Evolutionary conservation across 2,888 invertebrate species (phyloP).

Genomic region (Cryptus armator): DNA sequence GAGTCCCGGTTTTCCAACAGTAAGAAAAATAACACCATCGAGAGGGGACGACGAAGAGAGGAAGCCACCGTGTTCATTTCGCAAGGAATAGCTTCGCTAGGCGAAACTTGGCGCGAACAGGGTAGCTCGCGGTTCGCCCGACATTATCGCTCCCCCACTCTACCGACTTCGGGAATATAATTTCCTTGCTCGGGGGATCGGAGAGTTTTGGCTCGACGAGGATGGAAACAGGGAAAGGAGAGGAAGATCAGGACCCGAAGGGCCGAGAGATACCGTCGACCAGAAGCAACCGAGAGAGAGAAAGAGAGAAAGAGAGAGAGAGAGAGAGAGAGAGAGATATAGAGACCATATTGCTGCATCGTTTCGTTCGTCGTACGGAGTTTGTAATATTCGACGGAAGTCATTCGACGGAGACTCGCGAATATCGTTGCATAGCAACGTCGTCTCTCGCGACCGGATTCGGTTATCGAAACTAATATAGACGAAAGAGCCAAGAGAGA

Average conservation of each 20-base stretch:
- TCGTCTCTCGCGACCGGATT: slow-evolving; percentile 45
- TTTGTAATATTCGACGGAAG: slow-evolving; percentile 64
- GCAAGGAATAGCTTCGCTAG: slow-evolving; percentile 35
- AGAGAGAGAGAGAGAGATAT: background rate
- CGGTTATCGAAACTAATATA: slow-evolving; percentile 68
- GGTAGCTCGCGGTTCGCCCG: slow-evolving; percentile 38
- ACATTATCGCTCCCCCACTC: slow-evolving; percentile 55
- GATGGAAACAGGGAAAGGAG: slow-evolving; percentile 1
- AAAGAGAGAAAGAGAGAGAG: background rate
- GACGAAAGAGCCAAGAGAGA: slow-evolving; percentile 45
- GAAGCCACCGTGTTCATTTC: slow-evolving; percentile 20
- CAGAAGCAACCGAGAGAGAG: background rate
- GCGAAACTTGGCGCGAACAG: slow-evolving; percentile 51
- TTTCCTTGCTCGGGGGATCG: slow-evolving; percentile 45
- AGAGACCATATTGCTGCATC: slow-evolving; percentile 11
- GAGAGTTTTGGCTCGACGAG: slow-evolving; percentile 45
- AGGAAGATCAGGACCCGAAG: slow-evolving; percentile 30
- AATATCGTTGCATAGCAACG: background rate
- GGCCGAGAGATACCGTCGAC: slow-evolving; percentile 32
- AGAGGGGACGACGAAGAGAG: slow-evolving; percentile 9
- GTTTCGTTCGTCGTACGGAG: slow-evolving; percentile 36
- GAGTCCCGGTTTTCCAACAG: slow-evolving; percentile 31
- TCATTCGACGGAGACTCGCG: slow-evolving; percentile 54
- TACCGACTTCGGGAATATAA: slow-evolving; percentile 61
- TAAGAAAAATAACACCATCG: slow-evolving; percentile 51